Evolutionary conservation across 2,113 vertebrate species (phyloP), one percentile per base, ranked within the genome.

Genomic region (Rhabdornis inornatus): DNA sequence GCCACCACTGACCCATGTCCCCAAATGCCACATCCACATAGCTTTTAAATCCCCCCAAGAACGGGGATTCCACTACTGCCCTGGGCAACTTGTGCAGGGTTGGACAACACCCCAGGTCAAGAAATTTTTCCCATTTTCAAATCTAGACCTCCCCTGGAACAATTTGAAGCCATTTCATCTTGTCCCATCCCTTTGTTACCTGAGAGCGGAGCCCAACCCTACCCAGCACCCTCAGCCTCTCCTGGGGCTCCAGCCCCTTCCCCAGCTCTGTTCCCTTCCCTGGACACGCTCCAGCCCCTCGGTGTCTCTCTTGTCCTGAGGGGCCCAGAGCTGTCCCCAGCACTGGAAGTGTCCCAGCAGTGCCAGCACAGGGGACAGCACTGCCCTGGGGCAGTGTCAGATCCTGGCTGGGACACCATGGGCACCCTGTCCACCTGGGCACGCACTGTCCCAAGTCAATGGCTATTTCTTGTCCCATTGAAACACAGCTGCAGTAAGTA

Each of bases 361-460:
- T 0, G 47, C 63, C 50, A 52, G 50, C 50, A 28, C 27, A 52
- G 50, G 50, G 19, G 28, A 49, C 6, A 0, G n/a, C 55, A 13
- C 55, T 75, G 39, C 45, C 68, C 83, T 30, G 40, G 47, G 22
- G 10, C 47, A 75, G 83, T 44, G 57, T 4, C 47, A 39, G 19
- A 7, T 19, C 13, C 1, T 1, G 40, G 21, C 25, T 53, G 74
- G n/a, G 5, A 44, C 39, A 72, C 8, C 33, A 11, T 0, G 31
- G 55, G 20, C 13, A 33, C 39, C 39, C 10, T 39, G 39, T 39
- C 39, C 39, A 28, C 27, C 31, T 31, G 39, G 18, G 9, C 49
- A 44, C 22, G 6, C 0, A 0, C 8, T 47, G n/a, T 37, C 24
- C 7, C 5, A 47, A 57, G 33, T 40, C 21, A 6, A 15, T 10